Conservation (phyloP, 2,113 vertebrate genomes). For the Motacilla tschutschensis region DNA sequence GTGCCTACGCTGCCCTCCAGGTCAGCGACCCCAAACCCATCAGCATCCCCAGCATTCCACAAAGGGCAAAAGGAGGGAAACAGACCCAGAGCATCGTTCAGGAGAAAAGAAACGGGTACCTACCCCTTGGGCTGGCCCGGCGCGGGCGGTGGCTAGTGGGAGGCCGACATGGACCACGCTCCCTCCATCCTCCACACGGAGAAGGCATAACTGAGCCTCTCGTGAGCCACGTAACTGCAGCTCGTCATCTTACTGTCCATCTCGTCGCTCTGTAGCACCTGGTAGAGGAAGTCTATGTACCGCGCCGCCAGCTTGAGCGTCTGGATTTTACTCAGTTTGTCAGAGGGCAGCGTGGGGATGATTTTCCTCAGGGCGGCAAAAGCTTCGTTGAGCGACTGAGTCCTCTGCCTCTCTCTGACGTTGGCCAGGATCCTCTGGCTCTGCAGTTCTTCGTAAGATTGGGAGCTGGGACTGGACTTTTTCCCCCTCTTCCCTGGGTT, state of each 20-base stretch:
- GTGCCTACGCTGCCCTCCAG: rapidly evolving
- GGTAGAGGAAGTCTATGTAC: slow-evolving; percentile 97
- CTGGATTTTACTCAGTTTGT: slow-evolving; percentile 97
- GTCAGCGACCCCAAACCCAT: neutral
- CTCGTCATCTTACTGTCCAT: slow-evolving; percentile 96
- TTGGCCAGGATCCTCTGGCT: slow-evolving; percentile 94
- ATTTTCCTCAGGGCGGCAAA: slow-evolving; percentile 91
- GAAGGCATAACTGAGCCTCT: slow-evolving; percentile 95
- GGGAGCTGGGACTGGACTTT: slow-evolving; percentile 89
- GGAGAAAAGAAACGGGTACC: slow-evolving; percentile 18
- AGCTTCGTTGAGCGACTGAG: slow-evolving; percentile 94
- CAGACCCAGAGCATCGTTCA: rapidly evolving
- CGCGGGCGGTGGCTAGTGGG: slow-evolving; percentile 81
- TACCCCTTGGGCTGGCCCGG: slow-evolving; percentile 53
- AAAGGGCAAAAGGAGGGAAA: neutral
- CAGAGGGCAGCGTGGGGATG: slow-evolving; percentile 94
- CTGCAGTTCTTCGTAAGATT: slow-evolving; percentile 93
- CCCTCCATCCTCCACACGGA: slow-evolving; percentile 98
- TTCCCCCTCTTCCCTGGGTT: slow-evolving; percentile 88
- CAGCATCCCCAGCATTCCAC: rapidly evolving
- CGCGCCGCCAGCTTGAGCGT: slow-evolving; percentile 91
- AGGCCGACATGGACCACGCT: slow-evolving; percentile 95
- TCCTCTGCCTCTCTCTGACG: slow-evolving; percentile 92
- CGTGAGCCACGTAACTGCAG: slow-evolving; percentile 95
- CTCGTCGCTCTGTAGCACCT: slow-evolving; percentile 96